phyloP scores from a whole-genome alignment of 2,797 vertebrate genomes.

The Tenualosa thibaudeaui region DNA sequence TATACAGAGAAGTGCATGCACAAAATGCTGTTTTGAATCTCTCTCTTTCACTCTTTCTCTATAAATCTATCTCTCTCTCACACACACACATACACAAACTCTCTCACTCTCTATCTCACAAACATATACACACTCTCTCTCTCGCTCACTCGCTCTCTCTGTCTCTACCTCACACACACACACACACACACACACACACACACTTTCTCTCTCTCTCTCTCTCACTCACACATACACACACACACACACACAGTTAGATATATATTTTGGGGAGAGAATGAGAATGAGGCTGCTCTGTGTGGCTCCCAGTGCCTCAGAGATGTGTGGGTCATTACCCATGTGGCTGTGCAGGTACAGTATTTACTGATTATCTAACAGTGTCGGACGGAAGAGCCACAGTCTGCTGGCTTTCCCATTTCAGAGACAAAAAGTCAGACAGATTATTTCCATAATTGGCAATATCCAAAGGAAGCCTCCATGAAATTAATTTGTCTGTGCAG shows the following conservation, averaged over 20 bases:
- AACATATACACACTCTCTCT: too few species aligned
- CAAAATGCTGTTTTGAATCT: neutral
- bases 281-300: neutral
- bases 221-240: neutral
- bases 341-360: slow-evolving; percentile 29
- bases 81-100: neutral
- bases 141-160: too few species aligned
- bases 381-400: slow-evolving; percentile 54
- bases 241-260: neutral
- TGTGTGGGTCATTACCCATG: slow-evolving; percentile 2
- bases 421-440: slow-evolving; percentile 44
- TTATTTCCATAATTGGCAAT: slow-evolving; percentile 64
- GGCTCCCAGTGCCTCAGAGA: neutral
- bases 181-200: too few species aligned
- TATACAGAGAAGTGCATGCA: neutral
- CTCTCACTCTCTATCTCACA: neutral
- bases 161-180: too few species aligned
- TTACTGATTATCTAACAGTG: slow-evolving; percentile 40
- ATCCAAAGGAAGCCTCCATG: slow-evolving; percentile 68
- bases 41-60: neutral
- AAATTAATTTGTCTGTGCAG: slow-evolving; percentile 64
- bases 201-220: neutral
- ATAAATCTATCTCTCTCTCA: neutral
- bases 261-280: neutral
- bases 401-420: slow-evolving; percentile 60